Percentiles rank a stretch among this genome's conserved stretches.
phyloP scores from a whole-genome alignment of 2,113 vertebrate species.

The Herpailurus yagouaroundi region DNA sequence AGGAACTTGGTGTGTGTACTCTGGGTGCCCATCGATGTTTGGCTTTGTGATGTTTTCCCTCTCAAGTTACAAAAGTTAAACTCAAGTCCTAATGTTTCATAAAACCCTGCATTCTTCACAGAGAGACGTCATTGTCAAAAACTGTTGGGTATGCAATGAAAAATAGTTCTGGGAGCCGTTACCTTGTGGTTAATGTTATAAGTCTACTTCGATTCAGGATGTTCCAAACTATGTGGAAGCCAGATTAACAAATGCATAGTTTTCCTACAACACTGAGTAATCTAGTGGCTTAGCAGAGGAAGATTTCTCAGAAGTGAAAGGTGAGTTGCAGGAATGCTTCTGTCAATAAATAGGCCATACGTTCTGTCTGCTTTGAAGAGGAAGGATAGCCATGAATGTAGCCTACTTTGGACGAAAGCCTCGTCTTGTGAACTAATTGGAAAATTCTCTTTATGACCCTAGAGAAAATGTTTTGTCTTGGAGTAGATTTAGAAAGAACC shows the following conservation, averaged over 20 bases:
- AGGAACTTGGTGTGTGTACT: not conserved
- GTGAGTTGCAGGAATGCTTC: not conserved
- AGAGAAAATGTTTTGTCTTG: not conserved
- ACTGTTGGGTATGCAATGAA: not conserved
- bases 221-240: not conserved
- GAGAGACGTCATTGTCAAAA: not conserved
- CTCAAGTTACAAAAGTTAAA: not conserved
- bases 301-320: not conserved
- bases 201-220: not conserved
- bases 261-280: not conserved
- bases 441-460: not conserved
- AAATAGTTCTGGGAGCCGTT: not conserved
- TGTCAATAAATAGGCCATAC: not conserved
- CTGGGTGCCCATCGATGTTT: rapidly evolving
- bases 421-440: not conserved
- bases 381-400: not conserved
- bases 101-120: not conserved
- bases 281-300: not conserved
- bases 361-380: not conserved
- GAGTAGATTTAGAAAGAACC: not conserved
- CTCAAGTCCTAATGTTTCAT: not conserved
- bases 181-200: not conserved
- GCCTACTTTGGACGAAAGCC: not conserved
- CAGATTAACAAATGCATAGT: not conserved
- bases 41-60: not conserved